Conservation (phyloP, 2,113 vertebrate genomes). For the Puffinus mauretanicus region DNA sequence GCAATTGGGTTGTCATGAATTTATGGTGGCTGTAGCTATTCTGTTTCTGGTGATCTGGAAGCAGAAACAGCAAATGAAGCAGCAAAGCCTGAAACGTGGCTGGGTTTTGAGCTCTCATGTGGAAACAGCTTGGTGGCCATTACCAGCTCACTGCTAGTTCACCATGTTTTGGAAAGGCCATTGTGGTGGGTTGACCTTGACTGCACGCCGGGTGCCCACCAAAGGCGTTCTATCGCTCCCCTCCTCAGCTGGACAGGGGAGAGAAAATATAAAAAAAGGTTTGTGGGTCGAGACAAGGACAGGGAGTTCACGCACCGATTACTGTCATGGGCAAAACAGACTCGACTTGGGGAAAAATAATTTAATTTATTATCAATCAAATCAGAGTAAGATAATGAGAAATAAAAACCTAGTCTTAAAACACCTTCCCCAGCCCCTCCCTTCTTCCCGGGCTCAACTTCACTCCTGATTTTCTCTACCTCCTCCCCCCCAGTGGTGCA, state of each 20-base stretch:
- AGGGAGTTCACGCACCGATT: not conserved
- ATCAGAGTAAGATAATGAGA: not conserved
- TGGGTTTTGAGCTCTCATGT: not conserved
- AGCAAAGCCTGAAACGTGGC: not conserved
- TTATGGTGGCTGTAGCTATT: not conserved
- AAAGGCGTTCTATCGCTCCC: not conserved
- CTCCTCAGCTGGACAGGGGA: not conserved
- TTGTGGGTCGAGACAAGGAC: not conserved
- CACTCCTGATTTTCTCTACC: not conserved
- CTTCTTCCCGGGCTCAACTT: not conserved
- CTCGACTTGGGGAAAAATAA: not conserved
- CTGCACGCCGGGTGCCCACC: not conserved
- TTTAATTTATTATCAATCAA: not conserved
- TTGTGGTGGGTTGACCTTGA: not conserved
- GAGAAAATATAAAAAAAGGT: not conserved
- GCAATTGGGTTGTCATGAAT: not conserved
- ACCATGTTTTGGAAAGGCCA: not conserved
- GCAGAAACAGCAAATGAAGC: not conserved
- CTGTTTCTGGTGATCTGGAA: not conserved
- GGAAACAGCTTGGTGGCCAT: not conserved
- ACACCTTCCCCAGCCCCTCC: not conserved
- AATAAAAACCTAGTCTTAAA: not conserved
- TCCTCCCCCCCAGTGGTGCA: fast-evolving
- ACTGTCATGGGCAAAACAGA: not conserved
- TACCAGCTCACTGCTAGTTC: not conserved